Evolutionary conservation across 2,113 vertebrate genomes (phyloP).

Genomic region (Sitta europaea): DNA sequence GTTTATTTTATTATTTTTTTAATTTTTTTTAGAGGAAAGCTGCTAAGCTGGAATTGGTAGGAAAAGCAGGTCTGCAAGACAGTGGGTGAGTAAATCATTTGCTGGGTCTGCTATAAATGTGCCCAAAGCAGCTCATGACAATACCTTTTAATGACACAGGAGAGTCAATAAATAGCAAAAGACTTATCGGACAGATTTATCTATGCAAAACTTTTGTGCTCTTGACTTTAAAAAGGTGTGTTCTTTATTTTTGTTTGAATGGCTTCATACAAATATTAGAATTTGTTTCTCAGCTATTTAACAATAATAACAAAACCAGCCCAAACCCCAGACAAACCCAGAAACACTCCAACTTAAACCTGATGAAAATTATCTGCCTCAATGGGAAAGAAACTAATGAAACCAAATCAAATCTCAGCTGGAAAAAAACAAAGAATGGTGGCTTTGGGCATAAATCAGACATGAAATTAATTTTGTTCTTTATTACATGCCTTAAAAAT

Average conservation of each 20-base stretch:
- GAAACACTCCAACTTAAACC: not conserved
- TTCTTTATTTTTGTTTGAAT: not conserved
- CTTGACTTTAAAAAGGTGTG: not conserved
- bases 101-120: not conserved
- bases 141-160: not conserved
- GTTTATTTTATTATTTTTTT: not conserved
- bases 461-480: slow-evolving; percentile 56
- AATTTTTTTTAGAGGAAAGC: not conserved
- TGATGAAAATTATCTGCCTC: slow-evolving; percentile 20
- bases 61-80: not conserved
- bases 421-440: slow-evolving; percentile 43
- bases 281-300: not conserved
- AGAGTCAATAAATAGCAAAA: not conserved
- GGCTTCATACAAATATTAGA: not conserved
- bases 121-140: not conserved
- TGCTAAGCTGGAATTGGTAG: not conserved
- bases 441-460: slow-evolving; percentile 63
- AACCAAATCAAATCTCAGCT: slow-evolving; percentile 56
- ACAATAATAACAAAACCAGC: not conserved
- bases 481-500: slow-evolving; percentile 55
- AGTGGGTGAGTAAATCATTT: not conserved
- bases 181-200: not conserved
- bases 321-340: not conserved
- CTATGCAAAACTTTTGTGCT: not conserved
- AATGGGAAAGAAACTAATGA: slow-evolving; percentile 46